These are phyloP conservation scores for Neria commutata DNA, from an alignment of 2,888 invertebrate species.

Conservation along the genomic window DNA sequence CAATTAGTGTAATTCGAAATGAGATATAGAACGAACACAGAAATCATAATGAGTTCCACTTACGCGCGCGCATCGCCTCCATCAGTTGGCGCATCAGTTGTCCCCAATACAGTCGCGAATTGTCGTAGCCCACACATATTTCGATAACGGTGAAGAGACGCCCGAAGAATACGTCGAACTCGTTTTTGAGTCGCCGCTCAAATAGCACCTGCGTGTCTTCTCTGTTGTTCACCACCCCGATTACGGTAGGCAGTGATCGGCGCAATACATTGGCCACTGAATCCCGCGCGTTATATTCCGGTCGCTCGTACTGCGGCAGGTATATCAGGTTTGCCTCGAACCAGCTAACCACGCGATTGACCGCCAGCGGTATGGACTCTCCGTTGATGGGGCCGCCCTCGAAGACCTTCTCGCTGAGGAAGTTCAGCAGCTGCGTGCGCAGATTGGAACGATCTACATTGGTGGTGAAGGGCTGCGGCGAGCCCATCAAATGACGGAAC, in stretches of 20 bases:
- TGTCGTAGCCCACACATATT: slow-evolving; percentile 54
- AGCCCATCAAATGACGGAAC: too few relatives aligned
- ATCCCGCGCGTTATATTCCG: slow-evolving; percentile 56
- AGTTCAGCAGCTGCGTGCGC: slow-evolving; percentile 47
- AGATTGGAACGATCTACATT: slow-evolving; percentile 43
- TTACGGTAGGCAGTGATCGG: slow-evolving; percentile 46
- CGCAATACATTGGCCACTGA: slow-evolving; percentile 57
- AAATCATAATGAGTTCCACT: slow-evolving; percentile 26
- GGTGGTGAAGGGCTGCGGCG: not conserved
- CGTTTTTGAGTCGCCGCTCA: slow-evolving; percentile 48
- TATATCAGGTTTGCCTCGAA: slow-evolving; percentile 48
- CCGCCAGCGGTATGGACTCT: slow-evolving; percentile 47
- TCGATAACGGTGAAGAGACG: slow-evolving; percentile 56
- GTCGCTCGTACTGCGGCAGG: slow-evolving; percentile 56
- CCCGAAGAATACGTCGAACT: slow-evolving; percentile 50
- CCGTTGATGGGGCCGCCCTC: slow-evolving; percentile 49
- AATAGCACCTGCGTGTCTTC: slow-evolving; percentile 43
- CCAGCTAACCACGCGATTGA: slow-evolving; percentile 52
- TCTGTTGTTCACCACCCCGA: slow-evolving; percentile 44
- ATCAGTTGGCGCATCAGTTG: slow-evolving; percentile 51
- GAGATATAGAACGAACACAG: not conserved
- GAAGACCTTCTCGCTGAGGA: slow-evolving; percentile 50
- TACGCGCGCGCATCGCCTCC: slow-evolving; percentile 42
- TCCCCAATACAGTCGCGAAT: slow-evolving; percentile 56
- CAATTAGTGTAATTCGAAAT: not conserved